These are phyloP conservation scores for Tylochromis polylepis DNA, from an alignment of 2,113 vertebrate species.

Conservation along the genomic window DNA sequence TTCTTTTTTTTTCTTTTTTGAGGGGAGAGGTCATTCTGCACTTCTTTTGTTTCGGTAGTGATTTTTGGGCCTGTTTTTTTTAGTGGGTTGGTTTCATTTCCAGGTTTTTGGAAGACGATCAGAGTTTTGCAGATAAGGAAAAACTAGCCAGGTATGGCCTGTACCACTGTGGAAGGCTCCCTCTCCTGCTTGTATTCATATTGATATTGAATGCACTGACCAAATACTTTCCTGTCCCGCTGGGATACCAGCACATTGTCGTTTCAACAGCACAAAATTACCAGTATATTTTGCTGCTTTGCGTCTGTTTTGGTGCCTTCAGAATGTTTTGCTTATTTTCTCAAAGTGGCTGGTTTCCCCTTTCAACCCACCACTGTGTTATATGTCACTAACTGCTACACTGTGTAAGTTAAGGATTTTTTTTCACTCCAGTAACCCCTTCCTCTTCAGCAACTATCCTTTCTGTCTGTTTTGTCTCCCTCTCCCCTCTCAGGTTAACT, in stretches of 20 bases:
- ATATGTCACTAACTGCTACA: conserved; percentile 35
- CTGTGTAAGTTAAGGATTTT: conserved; percentile 8
- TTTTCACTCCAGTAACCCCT: conserved; percentile 27
- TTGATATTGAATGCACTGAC: conserved; percentile 35
- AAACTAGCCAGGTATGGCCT: conserved; percentile 84
- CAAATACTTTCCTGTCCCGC: conserved; percentile 7
- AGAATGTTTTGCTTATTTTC: conserved; percentile 16
- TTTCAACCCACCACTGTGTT: conserved; percentile 5
- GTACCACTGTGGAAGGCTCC: conserved; percentile 31
- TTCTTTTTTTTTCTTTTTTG: neutral
- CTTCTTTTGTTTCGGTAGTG: conserved; percentile 19
- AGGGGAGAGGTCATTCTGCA: neutral
- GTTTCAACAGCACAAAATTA: conserved; percentile 20
- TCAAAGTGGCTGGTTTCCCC: neutral
- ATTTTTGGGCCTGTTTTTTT: conserved; percentile 75
- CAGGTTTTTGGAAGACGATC: conserved; percentile 89
- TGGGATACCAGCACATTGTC: conserved; percentile 9
- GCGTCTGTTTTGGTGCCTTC: conserved; percentile 22
- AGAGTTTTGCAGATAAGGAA: conserved; percentile 91
- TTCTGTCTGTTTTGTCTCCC: conserved; percentile 37
- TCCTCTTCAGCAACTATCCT: conserved; percentile 44
- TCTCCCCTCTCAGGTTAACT: conserved; percentile 48
- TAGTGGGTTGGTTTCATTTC: conserved; percentile 81
- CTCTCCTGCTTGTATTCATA: conserved; percentile 41
- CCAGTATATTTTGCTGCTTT: neutral